Conservation (phyloP, 2,113 vertebrate genomes). For the Polypterus senegalus region DNA sequence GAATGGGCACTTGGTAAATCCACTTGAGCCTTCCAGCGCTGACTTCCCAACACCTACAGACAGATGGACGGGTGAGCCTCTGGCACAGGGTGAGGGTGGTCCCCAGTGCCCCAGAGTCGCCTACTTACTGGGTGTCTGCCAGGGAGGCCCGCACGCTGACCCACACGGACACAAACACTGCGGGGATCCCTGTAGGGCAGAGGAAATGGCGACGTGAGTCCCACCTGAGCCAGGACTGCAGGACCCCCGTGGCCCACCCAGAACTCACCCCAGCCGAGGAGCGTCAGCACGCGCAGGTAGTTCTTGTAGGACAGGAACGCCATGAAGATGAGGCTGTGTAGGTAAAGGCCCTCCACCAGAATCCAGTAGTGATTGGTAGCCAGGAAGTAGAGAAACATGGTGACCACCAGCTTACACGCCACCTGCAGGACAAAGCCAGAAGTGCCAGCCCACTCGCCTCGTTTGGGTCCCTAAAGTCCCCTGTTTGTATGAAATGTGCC, state of each 20-base stretch:
- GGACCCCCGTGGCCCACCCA: background rate
- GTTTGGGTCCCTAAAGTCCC: background rate
- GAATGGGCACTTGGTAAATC: slow-evolving; percentile 69
- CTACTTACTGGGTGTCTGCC: slow-evolving; percentile 63
- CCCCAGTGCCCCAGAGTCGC: background rate
- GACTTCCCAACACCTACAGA: slow-evolving; percentile 61
- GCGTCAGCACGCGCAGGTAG: slow-evolving; percentile 74
- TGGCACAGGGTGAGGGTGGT: background rate
- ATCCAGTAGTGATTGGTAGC: slow-evolving; percentile 91
- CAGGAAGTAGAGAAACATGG: slow-evolving; percentile 79
- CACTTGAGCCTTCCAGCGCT: slow-evolving; percentile 66
- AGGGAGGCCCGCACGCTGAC: slow-evolving; percentile 56
- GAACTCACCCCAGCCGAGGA: slow-evolving; percentile 78
- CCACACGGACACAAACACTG: slow-evolving; percentile 69
- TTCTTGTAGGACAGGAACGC: slow-evolving; percentile 78
- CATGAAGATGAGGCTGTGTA: slow-evolving; percentile 88
- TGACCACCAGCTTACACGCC: slow-evolving; percentile 77
- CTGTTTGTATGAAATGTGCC: no score
- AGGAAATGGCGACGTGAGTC: background rate
- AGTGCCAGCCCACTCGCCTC: background rate
- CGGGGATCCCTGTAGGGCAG: slow-evolving; percentile 48
- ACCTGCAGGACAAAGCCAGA: slow-evolving; percentile 38
- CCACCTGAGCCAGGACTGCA: background rate
- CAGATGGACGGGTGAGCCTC: background rate
- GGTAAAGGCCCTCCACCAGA: slow-evolving; percentile 79